Evolutionary conservation across 2,888 invertebrate species (phyloP).

Genomic region (Athalia circularis): DNA sequence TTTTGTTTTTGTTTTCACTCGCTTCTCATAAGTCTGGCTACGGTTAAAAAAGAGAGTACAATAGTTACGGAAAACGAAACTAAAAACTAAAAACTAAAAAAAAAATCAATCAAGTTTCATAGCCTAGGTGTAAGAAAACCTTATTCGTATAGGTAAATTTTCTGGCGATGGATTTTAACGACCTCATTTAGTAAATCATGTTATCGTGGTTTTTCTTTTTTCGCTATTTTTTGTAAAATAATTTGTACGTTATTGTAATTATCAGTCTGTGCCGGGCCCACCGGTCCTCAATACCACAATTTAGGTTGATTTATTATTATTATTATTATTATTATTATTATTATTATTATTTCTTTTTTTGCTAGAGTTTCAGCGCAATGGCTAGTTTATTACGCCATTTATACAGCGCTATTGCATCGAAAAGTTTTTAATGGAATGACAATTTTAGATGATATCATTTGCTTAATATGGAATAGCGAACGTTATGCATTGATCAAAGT

Average conservation of each 20-base stretch:
- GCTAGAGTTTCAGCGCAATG: constrained; percentile 2
- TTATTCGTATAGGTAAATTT: constrained; percentile 10
- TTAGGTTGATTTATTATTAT: constrained; percentile 14
- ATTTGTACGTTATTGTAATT: too few relatives aligned
- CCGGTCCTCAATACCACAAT: too few relatives aligned
- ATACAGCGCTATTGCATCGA: not conserved
- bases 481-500: constrained; percentile 19
- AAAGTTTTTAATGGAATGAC: constrained; percentile 59
- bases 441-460: constrained; percentile 54
- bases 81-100: too few relatives aligned
- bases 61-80: too few relatives aligned
- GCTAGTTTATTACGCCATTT: constrained; percentile 35
- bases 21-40: not conserved
- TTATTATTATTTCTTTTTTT: not conserved
- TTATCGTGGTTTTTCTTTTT: not conserved
- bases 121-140: not conserved
- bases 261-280: too few relatives aligned
- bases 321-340: constrained; percentile 29
- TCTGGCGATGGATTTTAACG: constrained; percentile 7
- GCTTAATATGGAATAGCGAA: constrained; percentile 55
- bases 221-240: not conserved
- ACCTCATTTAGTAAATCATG: not conserved
- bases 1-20: not conserved
- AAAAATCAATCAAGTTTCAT: too few relatives aligned
- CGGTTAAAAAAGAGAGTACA: not conserved